Evolutionary conservation across 2,113 vertebrate species (phyloP), one percentile per base, ranked within the genome.

Genomic region (Anser cygnoides): DNA sequence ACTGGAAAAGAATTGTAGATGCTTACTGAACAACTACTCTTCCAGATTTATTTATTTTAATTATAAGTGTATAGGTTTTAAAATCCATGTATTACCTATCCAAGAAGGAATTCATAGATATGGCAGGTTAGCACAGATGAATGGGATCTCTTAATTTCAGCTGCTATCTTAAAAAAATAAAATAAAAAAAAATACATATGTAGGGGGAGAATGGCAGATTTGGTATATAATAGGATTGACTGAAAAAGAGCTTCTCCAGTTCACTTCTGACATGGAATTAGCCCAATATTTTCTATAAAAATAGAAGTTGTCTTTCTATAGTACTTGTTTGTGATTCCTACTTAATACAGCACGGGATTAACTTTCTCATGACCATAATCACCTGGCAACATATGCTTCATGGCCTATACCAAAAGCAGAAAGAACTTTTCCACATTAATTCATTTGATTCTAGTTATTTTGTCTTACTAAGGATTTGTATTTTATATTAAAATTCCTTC

Each of bases 321-420:
- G 6, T n/a, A 58, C 20, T 57, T 88, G 9, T 82, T 96, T 87
- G 13, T 43, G 76, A 92, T 93, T 94, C 21, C 6, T 74, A n/a
- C 54, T 79, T 94, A 87, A 54, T 52, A 49, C 5, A 79, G 2
- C 17, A 70, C 8, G 61, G 19, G 84, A 92, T 87, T 29, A 86
- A 84, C 43, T 84, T 96, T 90, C 58, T 87, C 20, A 35, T 68
- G 18, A 62, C 12, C 28, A 95, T 94, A 94, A 91, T 90, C 68
- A 96, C n/a, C n/a, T 92, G 41, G 72, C 10, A 95, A 55, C 35
- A 67, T 8, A 82, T 44, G 44, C 22, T 81, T 88, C 44, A 35
- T 87, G 41, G 17, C 23, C 70, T 91, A 74, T 18, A 95, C 68
- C 28, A 86, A 95, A 93, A 67, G 8, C 28, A 94, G 13, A 22